Evolutionary conservation across 2,113 vertebrate genomes (phyloP).

Genomic region (Alectura lathami): DNA sequence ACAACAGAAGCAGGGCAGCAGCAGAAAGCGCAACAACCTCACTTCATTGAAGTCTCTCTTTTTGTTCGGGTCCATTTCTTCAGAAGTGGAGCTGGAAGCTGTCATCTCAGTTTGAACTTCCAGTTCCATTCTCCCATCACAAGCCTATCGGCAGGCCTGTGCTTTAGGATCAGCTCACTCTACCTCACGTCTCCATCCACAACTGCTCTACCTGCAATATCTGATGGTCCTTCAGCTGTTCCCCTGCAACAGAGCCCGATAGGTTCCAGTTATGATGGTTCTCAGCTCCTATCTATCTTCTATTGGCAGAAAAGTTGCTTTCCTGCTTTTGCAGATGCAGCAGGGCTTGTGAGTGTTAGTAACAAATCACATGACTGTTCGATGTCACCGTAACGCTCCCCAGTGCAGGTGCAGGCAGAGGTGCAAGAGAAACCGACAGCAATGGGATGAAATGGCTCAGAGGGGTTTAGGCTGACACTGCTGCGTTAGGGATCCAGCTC

Average conservation of each 20-base stretch:
- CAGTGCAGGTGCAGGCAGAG: background rate
- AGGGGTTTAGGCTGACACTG: background rate
- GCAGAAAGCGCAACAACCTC: background rate
- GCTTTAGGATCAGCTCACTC: accelerated
- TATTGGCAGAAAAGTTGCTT: background rate
- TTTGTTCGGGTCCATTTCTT: background rate
- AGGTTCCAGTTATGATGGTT: background rate
- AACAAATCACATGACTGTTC: background rate
- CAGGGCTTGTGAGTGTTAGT: background rate
- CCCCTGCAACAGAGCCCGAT: background rate
- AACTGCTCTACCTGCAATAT: background rate
- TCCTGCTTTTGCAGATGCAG: background rate
- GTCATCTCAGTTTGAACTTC: background rate
- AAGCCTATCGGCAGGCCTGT: background rate
- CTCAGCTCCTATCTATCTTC: background rate
- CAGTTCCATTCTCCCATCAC: accelerated
- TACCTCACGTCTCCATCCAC: accelerated
- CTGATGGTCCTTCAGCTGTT: background rate
- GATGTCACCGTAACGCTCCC: background rate
- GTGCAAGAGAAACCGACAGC: accelerated
- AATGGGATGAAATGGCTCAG: conserved; percentile 7
- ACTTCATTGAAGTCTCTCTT: background rate
- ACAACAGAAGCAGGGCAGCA: background rate
- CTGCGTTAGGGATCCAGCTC: background rate
- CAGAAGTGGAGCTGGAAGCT: background rate